Evolutionary conservation across 1,140 invertebrate species (phyloP).

Genomic region (Drosophila cardini): DNA sequence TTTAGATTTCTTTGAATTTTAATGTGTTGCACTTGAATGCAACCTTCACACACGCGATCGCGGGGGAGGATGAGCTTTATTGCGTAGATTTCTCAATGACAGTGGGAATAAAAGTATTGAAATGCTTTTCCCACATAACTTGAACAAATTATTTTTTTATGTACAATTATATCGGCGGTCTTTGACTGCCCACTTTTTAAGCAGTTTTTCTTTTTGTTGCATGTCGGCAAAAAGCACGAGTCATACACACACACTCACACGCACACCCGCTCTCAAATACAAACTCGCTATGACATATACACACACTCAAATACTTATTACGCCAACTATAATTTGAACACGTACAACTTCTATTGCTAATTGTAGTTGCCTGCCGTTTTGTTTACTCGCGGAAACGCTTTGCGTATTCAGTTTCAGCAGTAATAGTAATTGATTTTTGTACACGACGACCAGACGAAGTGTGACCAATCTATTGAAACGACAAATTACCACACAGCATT

Average conservation of each 20-base stretch:
- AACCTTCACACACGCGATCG: slow-evolving; percentile 47
- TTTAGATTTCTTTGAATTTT: slow-evolving; percentile 58
- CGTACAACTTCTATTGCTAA: slow-evolving; percentile 46
- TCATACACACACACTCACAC: slow-evolving; percentile 56
- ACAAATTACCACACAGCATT: slow-evolving; percentile 7
- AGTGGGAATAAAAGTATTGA: slow-evolving; percentile 4
- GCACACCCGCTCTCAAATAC: slow-evolving; percentile 44
- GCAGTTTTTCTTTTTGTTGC: slow-evolving; percentile 50
- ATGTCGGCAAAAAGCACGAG: slow-evolving; percentile 78
- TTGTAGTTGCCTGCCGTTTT: slow-evolving; percentile 41
- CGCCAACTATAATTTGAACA: slow-evolving; percentile 27
- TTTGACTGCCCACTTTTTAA: slow-evolving; percentile 32
- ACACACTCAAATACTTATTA: slow-evolving; percentile 7
- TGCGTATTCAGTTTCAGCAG: slow-evolving; percentile 48
- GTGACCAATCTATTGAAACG: slow-evolving; percentile 24
- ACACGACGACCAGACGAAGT: slow-evolving; percentile 45
- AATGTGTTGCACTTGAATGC: slow-evolving; percentile 48
- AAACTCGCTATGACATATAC: slow-evolving; percentile 21
- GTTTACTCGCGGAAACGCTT: slow-evolving; percentile 52
- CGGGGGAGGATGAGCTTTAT: slow-evolving; percentile 26
- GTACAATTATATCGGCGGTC: slow-evolving; percentile 20
- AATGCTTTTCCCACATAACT: slow-evolving; percentile 18
- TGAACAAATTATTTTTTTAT: slow-evolving; percentile 16
- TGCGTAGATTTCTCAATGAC: slow-evolving; percentile 40
- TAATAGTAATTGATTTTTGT: slow-evolving; percentile 61